Percentiles rank a stretch among this genome's conserved stretches.
phyloP scores from a whole-genome alignment of 2,888 invertebrate species.

The Drosophila nigritarsus region DNA sequence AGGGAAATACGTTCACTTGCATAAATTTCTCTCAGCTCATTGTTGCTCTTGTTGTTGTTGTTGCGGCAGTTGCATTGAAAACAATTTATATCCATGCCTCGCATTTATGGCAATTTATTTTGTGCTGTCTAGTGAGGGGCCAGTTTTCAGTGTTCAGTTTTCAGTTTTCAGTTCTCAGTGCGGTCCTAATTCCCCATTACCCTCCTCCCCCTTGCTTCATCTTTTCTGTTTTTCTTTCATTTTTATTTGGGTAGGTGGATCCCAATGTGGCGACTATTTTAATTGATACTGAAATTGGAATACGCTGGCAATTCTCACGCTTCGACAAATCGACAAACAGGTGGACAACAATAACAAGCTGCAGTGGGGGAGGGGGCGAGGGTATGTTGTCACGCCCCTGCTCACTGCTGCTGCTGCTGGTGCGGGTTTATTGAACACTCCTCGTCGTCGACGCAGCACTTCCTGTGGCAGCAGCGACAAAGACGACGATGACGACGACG shows the following conservation, averaged over 20 bases:
- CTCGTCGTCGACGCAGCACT: constrained; percentile 52
- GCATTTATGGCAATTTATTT: constrained; percentile 75
- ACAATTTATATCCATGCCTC: constrained; percentile 77
- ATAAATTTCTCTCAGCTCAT: constrained; percentile 59
- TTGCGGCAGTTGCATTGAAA: constrained; percentile 72
- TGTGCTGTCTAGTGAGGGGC: constrained; percentile 50
- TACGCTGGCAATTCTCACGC: constrained; percentile 44
- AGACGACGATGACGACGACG: constrained; percentile 28
- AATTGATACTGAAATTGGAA: constrained; percentile 41
- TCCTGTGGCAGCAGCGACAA: constrained; percentile 60
- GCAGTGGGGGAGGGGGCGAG: constrained; percentile 2
- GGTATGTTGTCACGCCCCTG: constrained; percentile 30
- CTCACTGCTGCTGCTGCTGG: not conserved
- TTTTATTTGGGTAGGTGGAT: constrained; percentile 29
- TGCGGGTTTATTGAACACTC: constrained; percentile 53
- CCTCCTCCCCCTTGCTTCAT: constrained; percentile 15
- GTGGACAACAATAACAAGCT: constrained; percentile 34
- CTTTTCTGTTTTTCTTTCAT: not conserved
- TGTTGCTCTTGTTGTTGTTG: constrained; percentile 32
- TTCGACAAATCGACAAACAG: constrained; percentile 33
- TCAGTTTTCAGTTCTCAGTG: constrained; percentile 18
- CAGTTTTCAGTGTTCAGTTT: constrained; percentile 33
- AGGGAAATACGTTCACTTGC: constrained; percentile 66
- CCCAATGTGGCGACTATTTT: constrained; percentile 52
- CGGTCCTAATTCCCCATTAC: constrained; percentile 4